Base-by-base conservation (phyloP, 30 jellyfish, hydroid and myxozoan genomes). In the Hydra vulgaris region DNA sequence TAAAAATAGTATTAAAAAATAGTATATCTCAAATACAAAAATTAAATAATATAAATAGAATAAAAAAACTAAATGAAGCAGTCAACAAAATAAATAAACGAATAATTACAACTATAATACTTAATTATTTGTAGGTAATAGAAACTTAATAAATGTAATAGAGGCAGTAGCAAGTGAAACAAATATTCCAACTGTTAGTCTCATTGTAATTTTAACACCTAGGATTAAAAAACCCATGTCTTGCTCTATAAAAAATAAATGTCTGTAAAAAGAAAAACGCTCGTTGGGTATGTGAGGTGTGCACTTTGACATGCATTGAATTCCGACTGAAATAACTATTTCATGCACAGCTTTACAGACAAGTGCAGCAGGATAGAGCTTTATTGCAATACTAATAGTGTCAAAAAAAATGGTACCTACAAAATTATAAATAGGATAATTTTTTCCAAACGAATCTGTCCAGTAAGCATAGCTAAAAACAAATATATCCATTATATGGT, bases 331-430 rank as follows among this genome's bases (percentile, higher is more conserved):
- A 72, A 71, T 77, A 17, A 89, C 80, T 26, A 88, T 53, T 67
- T 70, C 56, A 25, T 88, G 92, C 53, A 81, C 54, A 66, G 92
- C 88, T 25, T 79, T 78, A 12, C 92, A 82, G 0, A 88, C 92
- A 56, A 88, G 23, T 23, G 90, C 92, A 26, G 93, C 96, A 55
- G 96, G 96, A 79, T 78, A 88, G 19, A 88, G 92, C 40, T 88
- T 88, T 0, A 81, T 81, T 21, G 89, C 86, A 68, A 88, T 88
- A 84, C 96, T 88, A 7, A 87, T 83, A 20, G 84, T 25, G 24
- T 88, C 96, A 78, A 73, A 88, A 1, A 75, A 8, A 24, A 88
- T 79, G 22, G 92, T 91, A 0, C 96, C 96, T 19, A 74, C 76
- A 74, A 81, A 88, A 54, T 88, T 90, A 84, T 69, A 55, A 19